A percentile compares a stretch with the other conserved stretches of the same genome.
Conservation (phyloP, 2,113 vertebrate species). For the Daubentonia madagascariensis region DNA sequence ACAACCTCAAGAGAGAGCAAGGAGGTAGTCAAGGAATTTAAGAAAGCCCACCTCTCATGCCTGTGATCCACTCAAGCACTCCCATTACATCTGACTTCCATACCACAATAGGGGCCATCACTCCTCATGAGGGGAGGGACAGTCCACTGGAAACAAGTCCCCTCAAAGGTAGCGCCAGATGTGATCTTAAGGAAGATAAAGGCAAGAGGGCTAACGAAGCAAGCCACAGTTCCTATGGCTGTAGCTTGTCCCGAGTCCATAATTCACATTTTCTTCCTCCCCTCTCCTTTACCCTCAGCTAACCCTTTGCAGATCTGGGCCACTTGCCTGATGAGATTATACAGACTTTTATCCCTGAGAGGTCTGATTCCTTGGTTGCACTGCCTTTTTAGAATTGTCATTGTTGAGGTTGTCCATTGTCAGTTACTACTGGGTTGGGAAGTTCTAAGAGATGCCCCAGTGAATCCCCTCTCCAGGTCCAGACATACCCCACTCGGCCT, state of each 20-base stretch:
- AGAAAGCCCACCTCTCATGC: background rate
- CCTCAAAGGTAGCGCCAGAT: background rate
- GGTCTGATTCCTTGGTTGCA: background rate
- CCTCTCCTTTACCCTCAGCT: background rate
- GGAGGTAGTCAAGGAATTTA: background rate
- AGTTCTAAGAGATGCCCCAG: background rate
- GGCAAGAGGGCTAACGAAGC: background rate
- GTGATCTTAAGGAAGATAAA: background rate
- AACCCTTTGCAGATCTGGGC: background rate
- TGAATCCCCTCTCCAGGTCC: background rate
- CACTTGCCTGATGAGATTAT: background rate
- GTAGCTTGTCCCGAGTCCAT: background rate
- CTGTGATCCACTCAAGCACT: background rate
- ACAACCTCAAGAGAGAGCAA: background rate
- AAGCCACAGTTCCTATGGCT: background rate
- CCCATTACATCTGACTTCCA: background rate
- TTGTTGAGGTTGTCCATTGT: background rate
- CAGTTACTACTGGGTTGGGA: background rate
- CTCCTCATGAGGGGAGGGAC: background rate
- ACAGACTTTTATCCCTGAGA: background rate
- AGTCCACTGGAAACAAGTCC: background rate
- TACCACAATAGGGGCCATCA: background rate
- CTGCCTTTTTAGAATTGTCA: background rate
- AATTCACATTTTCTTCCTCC: background rate
- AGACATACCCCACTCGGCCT: background rate